These are phyloP conservation scores for Brenthis daphne DNA, from an alignment of 2,888 invertebrate genomes.

Conservation along the genomic window DNA sequence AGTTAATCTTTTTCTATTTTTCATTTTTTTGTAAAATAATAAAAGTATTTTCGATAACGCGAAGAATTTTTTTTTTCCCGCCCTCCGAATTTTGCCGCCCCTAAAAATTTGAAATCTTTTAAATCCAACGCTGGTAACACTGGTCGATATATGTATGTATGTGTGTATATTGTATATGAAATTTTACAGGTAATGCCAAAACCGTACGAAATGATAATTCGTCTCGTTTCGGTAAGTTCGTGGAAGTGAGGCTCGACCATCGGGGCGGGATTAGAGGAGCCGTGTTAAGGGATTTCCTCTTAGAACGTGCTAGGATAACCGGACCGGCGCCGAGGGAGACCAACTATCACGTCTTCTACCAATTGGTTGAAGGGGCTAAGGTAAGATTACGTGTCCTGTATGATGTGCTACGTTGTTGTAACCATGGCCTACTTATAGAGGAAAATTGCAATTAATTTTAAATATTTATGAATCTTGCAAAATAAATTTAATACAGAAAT, in stretches of 20 bases:
- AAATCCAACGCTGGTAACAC: too few relatives aligned
- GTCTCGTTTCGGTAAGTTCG: slow-evolving; percentile 96
- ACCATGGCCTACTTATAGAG: too few relatives aligned
- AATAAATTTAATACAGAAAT: too few relatives aligned
- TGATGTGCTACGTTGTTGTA: neutral
- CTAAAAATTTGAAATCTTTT: too few relatives aligned
- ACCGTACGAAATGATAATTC: slow-evolving; percentile 97
- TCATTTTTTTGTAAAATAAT: too few relatives aligned
- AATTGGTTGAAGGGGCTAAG: slow-evolving; percentile 93
- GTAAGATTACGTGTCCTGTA: slow-evolving; percentile 55
- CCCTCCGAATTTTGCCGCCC: too few relatives aligned
- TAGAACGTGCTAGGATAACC: slow-evolving; percentile 95
- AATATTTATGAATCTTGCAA: too few relatives aligned
- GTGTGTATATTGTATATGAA: neutral
- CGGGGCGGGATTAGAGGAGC: slow-evolving; percentile 95
- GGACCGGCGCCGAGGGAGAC: slow-evolving; percentile 93
- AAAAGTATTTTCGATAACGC: too few relatives aligned
- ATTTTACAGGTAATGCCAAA: slow-evolving; percentile 90
- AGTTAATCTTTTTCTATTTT: too few relatives aligned
- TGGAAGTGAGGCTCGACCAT: slow-evolving; percentile 95
- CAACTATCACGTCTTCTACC: slow-evolving; percentile 96
- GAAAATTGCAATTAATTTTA: too few relatives aligned
- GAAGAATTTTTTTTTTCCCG: too few relatives aligned
- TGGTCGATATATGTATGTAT: too few relatives aligned
- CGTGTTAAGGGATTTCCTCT: slow-evolving; percentile 93